Evolutionary conservation across 2,797 vertebrate genomes (phyloP), one percentile per base, ranked within the genome.

Genomic region (Vipera latastei): DNA sequence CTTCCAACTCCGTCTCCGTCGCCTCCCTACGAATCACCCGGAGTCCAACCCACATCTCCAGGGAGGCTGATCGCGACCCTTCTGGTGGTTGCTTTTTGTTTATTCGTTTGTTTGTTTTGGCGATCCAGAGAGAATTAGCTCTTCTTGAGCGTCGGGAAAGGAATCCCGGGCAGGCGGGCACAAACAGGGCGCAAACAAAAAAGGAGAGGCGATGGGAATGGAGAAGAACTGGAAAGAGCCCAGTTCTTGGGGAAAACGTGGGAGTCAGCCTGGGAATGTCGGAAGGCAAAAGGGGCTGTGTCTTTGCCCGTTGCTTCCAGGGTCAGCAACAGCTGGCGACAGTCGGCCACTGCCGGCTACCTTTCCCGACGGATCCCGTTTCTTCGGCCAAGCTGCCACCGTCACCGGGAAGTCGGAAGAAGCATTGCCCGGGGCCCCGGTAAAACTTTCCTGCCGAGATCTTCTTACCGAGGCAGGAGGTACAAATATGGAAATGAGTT

Each of bases 401-500:
- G 95, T 94, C 94, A 51, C 96, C 95, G 94, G 89, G 96, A 96
- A 95, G 95, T 96, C 97, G 85, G 92, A 93, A 90, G 95, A 94
- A 93, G 51, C 92, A 83, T 61, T 13, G 63, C 88, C 91, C 28
- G 59, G 89, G 91, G 90, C 89, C 89, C 53, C 26, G 5, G 53
- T 14, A 2, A 32, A 90, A 73, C 61, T 60, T 89, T 89, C 86
- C 32, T 53, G 51, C 78, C 9, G 16, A 88, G 86, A 93, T 78
- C 96, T 96, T 97, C 89, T 78, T 97, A 95, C 95, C 92, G 96
- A 95, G 65, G 95, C 96, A 91, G 96, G 97, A 96, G 96, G 93
- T 83, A 96, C 96, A 93, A 94, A 91, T 95, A 97, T 97, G 97
- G 97, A 97, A 97, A 97, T 97, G 92, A 96, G 96, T 96, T 97